Evolutionary conservation across 2,113 vertebrate species (phyloP), one percentile per base, ranked within the genome.

Genomic region (Jacana jacana): DNA sequence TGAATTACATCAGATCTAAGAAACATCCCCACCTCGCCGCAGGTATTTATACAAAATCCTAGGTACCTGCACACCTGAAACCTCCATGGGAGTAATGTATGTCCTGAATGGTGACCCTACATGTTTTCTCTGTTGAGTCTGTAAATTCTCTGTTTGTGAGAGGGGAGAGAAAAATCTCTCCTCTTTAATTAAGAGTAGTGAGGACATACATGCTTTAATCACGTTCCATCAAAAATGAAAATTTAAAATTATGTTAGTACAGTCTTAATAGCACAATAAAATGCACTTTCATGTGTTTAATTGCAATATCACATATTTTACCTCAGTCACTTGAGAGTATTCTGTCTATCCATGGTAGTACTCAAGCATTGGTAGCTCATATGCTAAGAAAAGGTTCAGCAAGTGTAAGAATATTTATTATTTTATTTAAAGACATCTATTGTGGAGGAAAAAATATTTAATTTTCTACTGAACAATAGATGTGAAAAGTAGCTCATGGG

Each of bases 301-400:
- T 31, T 40, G 13, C 27, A n/a, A 0, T 19, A 49, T 52, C 35
- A 28, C 0, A 0, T 40, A 63, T 64, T 77, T 86, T 15, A 46
- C 15, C 42, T 87, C 9, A 55, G 40, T 40, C 23, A 65, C 23
- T 66, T 31, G 6, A 12, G 65, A 40, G 3, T 28, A 63, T 54
- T 79, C 24, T 60, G 6, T 17, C 52, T 52, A 28, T 52, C 17
- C 31, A 60, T 5, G 12, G 19, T 28, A 61, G 22, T 35, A 84
- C 33, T 22, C 27, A 39, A 57, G 33, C 8, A 37, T 35, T 31
- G 58, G 10, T 13, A 92, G n/a, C 18, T 63, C 57, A 77, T 14
- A 28, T 16, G 13, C 33, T 73, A 77, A 22, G 4, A 5, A 80
- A 77, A 73, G 6, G 6, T 51, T 76, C 24, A 75, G 13, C 7